Conservation (phyloP, 2,113 vertebrate genomes). For the Varanus komodoensis region DNA sequence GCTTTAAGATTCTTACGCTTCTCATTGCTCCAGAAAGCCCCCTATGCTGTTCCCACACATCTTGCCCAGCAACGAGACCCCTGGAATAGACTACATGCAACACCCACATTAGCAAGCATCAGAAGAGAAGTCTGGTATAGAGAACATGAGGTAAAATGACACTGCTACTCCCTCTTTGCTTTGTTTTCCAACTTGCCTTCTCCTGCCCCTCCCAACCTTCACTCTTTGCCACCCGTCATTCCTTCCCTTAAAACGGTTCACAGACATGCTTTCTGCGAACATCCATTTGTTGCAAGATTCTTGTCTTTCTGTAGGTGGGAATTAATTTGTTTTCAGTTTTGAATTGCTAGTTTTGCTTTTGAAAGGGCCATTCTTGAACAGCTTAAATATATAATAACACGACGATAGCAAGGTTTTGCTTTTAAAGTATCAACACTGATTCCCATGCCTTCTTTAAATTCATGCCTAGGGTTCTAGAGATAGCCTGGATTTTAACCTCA, state of each 20-base stretch:
- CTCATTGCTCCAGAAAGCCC: conserved; percentile 72
- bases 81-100: conserved; percentile 79
- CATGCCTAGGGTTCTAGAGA: conserved; percentile 74
- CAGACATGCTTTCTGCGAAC: background rate
- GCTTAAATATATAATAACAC: background rate
- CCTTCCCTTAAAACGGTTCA: background rate
- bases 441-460: background rate
- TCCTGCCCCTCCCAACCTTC: background rate
- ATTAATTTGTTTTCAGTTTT: background rate
- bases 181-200: background rate
- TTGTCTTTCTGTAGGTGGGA: background rate
- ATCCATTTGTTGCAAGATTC: background rate
- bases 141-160: conserved; percentile 73
- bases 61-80: conserved; percentile 82
- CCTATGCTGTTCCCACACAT: conserved; percentile 68
- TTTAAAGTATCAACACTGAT: background rate
- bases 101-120: conserved; percentile 74
- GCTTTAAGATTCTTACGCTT: background rate
- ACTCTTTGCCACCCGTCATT: background rate
- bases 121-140: conserved; percentile 58
- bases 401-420: background rate
- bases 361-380: background rate
- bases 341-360: background rate
- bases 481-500: conserved; percentile 85
- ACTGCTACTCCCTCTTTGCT: no score